Conservation (phyloP, 2,888 invertebrate genomes). For the Aromia moschata region DNA sequence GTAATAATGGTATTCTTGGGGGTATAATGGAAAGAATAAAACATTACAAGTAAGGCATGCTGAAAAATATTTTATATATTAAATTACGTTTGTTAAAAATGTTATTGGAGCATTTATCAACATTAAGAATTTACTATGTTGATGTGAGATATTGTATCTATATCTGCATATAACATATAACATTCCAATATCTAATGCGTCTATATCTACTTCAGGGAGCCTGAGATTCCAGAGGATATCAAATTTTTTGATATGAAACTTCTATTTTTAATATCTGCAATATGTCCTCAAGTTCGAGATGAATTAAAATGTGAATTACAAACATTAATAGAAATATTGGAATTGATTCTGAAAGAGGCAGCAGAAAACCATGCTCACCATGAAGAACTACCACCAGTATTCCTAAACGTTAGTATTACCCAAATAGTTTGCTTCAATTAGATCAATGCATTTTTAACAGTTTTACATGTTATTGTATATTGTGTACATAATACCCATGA, state of each 20-base stretch:
- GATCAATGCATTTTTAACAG: too few relatives aligned
- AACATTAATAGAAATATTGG: conserved; percentile 75
- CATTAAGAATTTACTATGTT: too few relatives aligned
- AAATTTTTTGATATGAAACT: conserved; percentile 89
- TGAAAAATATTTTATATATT: neutral
- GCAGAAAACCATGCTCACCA: conserved; percentile 43
- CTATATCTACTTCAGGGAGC: conserved; percentile 65
- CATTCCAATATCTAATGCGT: too few relatives aligned
- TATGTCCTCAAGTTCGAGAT: conserved; percentile 74
- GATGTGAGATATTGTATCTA: too few relatives aligned
- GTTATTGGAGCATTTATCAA: too few relatives aligned
- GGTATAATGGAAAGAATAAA: conserved; percentile 78
- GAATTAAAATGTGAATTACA: conserved; percentile 74
- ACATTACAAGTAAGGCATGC: conserved; percentile 62
- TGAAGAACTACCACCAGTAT: conserved; percentile 39
- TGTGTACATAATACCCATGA: too few relatives aligned
- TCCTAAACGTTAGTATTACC: conserved; percentile 37
- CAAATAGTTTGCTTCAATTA: too few relatives aligned
- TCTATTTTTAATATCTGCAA: conserved; percentile 87
- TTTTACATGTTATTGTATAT: too few relatives aligned
- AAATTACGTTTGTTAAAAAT: conserved; percentile 5
- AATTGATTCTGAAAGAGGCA: conserved; percentile 68
- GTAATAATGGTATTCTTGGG: conserved; percentile 72
- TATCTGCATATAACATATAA: too few relatives aligned
- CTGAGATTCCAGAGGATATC: conserved; percentile 73